Evolutionary conservation across 2,888 invertebrate genomes (phyloP).

Genomic region (Eupsilia transversa): DNA sequence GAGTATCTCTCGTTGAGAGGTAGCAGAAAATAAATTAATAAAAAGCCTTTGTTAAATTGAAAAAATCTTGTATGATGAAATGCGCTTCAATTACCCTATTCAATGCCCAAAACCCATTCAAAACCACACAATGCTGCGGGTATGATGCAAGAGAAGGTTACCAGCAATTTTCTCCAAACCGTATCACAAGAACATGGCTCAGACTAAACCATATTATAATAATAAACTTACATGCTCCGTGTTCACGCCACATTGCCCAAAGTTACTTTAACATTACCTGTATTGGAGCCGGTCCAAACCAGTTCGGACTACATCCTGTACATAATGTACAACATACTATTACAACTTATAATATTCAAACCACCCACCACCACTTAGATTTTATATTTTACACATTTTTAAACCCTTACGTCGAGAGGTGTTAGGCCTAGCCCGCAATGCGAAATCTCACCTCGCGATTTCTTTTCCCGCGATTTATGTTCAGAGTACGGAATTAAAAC

Average conservation of each 20-base stretch:
- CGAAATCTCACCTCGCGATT: too few species aligned
- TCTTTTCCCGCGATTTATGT: too few species aligned
- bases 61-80: neutral
- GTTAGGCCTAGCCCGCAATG: too few species aligned
- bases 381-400: neutral
- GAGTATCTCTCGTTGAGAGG: too few species aligned
- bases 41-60: neutral
- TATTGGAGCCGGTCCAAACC: constrained; percentile 41
- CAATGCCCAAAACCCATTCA: neutral
- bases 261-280: constrained; percentile 27
- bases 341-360: constrained; percentile 2
- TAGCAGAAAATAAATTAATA: too few species aligned
- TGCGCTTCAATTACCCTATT: neutral
- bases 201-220: neutral
- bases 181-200: neutral
- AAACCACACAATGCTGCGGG: neutral
- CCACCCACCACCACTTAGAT: neutral
- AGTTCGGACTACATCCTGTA: neutral
- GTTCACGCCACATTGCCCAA: constrained; percentile 16
- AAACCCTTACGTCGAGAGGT: too few species aligned
- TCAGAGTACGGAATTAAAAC: too few species aligned
- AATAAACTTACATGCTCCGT: constrained; percentile 18
- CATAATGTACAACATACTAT: constrained; percentile 2
- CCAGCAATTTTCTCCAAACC: neutral
- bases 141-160: neutral